Evolutionary conservation across 2,888 invertebrate species (phyloP), one percentile per base, ranked within the genome.

Genomic region (Iselma pallidipennis): DNA sequence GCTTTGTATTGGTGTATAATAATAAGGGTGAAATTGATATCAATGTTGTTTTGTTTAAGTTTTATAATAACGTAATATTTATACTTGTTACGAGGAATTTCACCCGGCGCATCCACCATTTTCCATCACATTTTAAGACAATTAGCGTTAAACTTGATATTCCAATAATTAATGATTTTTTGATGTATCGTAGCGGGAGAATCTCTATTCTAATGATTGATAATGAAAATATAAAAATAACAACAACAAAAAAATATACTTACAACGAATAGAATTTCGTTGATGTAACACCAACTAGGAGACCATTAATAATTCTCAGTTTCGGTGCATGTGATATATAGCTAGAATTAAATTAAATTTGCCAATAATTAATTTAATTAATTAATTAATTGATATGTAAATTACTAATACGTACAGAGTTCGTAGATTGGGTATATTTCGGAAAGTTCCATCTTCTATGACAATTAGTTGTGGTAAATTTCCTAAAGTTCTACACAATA

Each of bases 261-360:
- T 85, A 88, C 88, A 88, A 83, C 73, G 85, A 85, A 80, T 84
- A 84, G 60, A 88, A 86, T 74, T 83, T 84, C 0, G 83, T 83
- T 55, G 87, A 80, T 0, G 85, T 80, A 6, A 81, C 76, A 52
- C 82, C 82, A 37, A 74, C 72, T 10, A 87, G 84, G 33, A 87
- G 77, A 5, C 85, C 82, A 54, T 84, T 80, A 4, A 87, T 75
- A 63, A 83, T 82, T 60, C 83, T 86, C 55, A 90, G 78, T 71
- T 85, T 82, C 9, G 90, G 89, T 1, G 89, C 88, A 77, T 89
- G 86, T 0, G 88, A 85, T 76, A 90, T 89, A 70, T 89, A 89
- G 71, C 90, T 90, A 81, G 10, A 83, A 83, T 56, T 62, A 66
- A 57, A 45, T 42, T 31, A 29, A 14, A 63, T 9, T 49, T 37